phyloP scores from a whole-genome alignment of 2,888 invertebrate genomes.

The Heliconius ismenius region DNA sequence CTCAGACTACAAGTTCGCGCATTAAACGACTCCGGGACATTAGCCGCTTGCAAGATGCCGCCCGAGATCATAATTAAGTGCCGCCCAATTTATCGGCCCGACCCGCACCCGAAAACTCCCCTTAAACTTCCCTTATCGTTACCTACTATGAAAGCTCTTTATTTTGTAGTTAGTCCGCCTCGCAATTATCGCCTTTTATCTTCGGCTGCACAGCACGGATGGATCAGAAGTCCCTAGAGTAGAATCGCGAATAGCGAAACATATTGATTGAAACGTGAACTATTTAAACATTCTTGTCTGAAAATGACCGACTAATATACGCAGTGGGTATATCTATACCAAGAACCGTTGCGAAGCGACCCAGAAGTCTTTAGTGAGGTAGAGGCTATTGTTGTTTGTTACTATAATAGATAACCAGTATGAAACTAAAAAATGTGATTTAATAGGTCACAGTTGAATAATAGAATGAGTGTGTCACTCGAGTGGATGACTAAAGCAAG shows the following conservation, averaged over 20 bases:
- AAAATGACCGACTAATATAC: conserved; percentile 10
- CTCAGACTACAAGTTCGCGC: conserved; percentile 80
- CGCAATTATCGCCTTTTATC: conserved; percentile 74
- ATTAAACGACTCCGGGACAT: conserved; percentile 81
- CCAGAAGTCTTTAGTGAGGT: conserved; percentile 67
- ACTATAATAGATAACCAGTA: conserved; percentile 59
- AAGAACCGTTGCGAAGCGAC: conserved; percentile 63
- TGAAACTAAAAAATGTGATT: conserved; percentile 51
- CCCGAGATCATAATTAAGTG: conserved; percentile 82
- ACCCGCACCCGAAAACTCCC: conserved; percentile 77
- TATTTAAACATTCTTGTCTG: background rate
- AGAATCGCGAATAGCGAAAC: conserved; percentile 30
- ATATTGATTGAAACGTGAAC: too few relatives aligned
- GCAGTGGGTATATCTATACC: background rate
- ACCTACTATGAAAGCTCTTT: conserved; percentile 78
- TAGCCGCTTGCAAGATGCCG: conserved; percentile 81
- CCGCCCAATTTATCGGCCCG: conserved; percentile 81
- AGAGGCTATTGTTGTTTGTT: conserved; percentile 64
- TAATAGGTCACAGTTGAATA: conserved; percentile 54
- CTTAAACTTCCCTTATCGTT: conserved; percentile 80
- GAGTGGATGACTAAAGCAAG: conserved; percentile 53
- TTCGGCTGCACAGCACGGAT: conserved; percentile 46
- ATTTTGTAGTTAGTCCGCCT: conserved; percentile 77
- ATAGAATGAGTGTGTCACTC: conserved; percentile 53
- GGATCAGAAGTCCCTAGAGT: conserved; percentile 18